Percentiles rank a stretch among this genome's conserved stretches.
Evolutionary conservation across 2,888 invertebrate species (phyloP).

Genomic region (Yponomeuta cagnagella): DNA sequence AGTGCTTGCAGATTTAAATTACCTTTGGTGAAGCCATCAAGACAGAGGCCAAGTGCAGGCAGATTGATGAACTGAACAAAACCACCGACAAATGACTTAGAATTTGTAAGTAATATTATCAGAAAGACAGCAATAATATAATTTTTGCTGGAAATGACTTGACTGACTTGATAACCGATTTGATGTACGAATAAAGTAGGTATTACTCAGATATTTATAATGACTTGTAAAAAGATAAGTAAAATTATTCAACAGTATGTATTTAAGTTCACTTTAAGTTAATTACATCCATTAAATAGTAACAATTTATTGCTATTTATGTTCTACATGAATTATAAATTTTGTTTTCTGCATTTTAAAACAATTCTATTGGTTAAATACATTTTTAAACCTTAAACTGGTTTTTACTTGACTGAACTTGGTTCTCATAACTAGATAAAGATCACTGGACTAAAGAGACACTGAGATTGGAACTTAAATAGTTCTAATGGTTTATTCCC

Average conservation of each 20-base stretch:
- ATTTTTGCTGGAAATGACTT: not conserved
- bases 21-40: no score
- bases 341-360: not conserved
- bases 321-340: not conserved
- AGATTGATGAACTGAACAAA: not conserved
- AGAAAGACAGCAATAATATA: not conserved
- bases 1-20: no score
- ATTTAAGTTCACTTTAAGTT: not conserved
- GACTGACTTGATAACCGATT: slow-evolving; percentile 1
- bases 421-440: no score
- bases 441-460: no score
- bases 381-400: not conserved
- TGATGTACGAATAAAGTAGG: not conserved
- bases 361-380: not conserved
- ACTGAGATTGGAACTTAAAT: no score
- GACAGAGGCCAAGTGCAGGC: no score
- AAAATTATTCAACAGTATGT: not conserved
- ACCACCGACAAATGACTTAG: slow-evolving; percentile 8
- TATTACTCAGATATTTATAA: not conserved
- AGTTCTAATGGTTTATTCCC: no score
- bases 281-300: not conserved
- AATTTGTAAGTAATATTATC: not conserved
- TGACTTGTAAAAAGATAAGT: not conserved
- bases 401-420: not conserved
- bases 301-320: not conserved